Base-by-base conservation (phyloP, 2,113 vertebrate genomes). In the Calyptomena viridis region DNA sequence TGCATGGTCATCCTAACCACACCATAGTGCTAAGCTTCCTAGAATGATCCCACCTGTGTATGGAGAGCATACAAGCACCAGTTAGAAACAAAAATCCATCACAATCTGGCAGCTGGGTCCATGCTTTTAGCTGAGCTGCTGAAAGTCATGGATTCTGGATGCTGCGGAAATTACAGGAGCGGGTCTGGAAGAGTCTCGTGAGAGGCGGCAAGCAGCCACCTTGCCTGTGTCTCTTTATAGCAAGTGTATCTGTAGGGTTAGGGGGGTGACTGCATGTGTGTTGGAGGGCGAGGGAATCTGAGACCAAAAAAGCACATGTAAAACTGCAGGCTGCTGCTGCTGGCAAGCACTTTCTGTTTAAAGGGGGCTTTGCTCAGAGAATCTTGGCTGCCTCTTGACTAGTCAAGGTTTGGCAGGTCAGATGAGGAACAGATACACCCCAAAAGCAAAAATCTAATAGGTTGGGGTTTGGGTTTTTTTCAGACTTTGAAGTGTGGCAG, bases 161-260 rank as follows among this genome's bases (percentile, higher is more conserved):
- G 50, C 47, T 44, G 7, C 24, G 47, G 68, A 75, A 67, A 72
- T 69, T 37, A 30, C 19, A 58, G 44, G 44, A 55, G 3, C 1
- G 0, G 5, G 5, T 33, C 56, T 56, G 66, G 40, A 81, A 35
- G 31, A 19, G 12, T 24, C 3, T 0, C 0, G 0, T 8, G 35
- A 35, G 19, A 31, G 3, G 23, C 16, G 13, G 4, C 44, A 50
- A 49, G 40, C 35, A 40, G 49, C 13, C 2, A 0, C 44, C 52
- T 89, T 60, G 17, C 68, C 22, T 4, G 3, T 53, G 40, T 28
- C 71, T 66, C 5, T 18, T 71, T 21, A 49, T 7, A 4, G 35
- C 17, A 25, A 55, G 8, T 4, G 17, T 79, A 46, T 39, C 56
- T 4, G 0, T 13, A 1, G 2, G 30, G 40, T 11, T 68, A 15